Evolutionary conservation across 2,888 invertebrate species (phyloP).

Genomic region (Agrochola circellaris): DNA sequence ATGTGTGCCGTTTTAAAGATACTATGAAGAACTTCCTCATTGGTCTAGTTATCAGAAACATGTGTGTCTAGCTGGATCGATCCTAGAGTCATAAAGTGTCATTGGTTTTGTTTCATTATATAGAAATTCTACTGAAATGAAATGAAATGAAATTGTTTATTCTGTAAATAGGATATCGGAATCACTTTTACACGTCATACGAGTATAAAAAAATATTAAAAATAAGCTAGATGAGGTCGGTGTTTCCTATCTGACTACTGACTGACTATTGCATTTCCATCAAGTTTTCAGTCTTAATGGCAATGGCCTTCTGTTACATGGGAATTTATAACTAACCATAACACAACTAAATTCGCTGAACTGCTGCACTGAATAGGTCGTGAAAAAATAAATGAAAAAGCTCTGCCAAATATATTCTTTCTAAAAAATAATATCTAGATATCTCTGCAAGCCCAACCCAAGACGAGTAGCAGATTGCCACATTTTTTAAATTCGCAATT

Average conservation of each 20-base stretch:
- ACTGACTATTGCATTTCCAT: not conserved
- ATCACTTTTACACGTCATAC: too few species aligned
- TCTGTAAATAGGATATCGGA: too few species aligned
- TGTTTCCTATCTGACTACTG: too few species aligned
- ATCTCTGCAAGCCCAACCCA: not conserved
- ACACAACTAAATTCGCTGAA: not conserved
- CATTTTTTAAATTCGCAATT: conserved; percentile 54
- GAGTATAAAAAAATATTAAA: too few species aligned
- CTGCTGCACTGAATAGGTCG: not conserved
- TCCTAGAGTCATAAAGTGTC: not conserved
- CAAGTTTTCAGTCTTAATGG: not conserved
- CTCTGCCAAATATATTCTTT: not conserved
- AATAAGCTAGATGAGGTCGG: too few species aligned
- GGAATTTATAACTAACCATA: not conserved
- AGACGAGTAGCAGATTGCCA: conserved; percentile 18
- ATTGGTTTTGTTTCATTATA: not conserved
- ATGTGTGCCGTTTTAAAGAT: too few species aligned
- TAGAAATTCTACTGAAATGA: too few species aligned
- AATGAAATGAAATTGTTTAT: too few species aligned
- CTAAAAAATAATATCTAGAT: conserved; percentile 1
- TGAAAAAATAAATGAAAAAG: not conserved
- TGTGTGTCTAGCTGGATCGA: too few species aligned
- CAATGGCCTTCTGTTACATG: not conserved
- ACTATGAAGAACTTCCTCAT: too few species aligned
- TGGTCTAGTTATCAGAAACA: not conserved